Percentiles rank a stretch among this genome's conserved stretches.
phyloP scores from a whole-genome alignment of 2,797 vertebrate genomes.

The Pseudomugil gertrudae region DNA sequence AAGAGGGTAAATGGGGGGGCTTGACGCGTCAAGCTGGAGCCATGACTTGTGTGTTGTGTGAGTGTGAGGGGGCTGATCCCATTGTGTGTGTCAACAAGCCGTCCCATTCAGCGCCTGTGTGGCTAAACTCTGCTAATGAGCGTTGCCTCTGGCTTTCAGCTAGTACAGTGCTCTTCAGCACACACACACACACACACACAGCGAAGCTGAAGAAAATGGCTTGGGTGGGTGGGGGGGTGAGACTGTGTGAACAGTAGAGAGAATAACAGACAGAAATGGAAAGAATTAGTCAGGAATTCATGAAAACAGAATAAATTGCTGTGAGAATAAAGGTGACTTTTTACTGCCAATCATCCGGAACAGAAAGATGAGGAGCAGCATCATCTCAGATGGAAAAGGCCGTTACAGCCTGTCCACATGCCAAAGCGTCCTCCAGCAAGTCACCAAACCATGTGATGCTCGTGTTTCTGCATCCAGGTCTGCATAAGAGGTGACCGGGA shows the following conservation, averaged over 20 bases:
- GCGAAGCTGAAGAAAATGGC: too few species aligned
- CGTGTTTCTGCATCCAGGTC: background rate
- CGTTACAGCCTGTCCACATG: background rate
- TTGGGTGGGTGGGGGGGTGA: slow-evolving; percentile 16
- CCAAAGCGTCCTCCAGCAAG: background rate
- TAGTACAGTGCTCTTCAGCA: slow-evolving; percentile 52
- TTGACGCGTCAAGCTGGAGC: slow-evolving; percentile 79
- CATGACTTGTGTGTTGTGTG: slow-evolving; percentile 62
- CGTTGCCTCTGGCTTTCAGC: slow-evolving; percentile 73
- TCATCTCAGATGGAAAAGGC: background rate
- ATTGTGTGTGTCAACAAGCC: slow-evolving; percentile 83
- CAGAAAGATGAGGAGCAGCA: slow-evolving; percentile 15
- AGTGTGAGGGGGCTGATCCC: slow-evolving; percentile 72
- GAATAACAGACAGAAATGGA: slow-evolving; percentile 29
- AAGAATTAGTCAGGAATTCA: slow-evolving; percentile 58
- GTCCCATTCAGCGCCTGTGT: slow-evolving; percentile 79
- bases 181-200: slow-evolving; percentile 29
- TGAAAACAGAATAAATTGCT: slow-evolving; percentile 50
- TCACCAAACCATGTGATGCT: background rate
- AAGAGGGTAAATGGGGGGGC: slow-evolving; percentile 64
- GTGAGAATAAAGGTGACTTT: slow-evolving; percentile 38
- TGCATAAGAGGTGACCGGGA: background rate
- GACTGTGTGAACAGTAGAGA: slow-evolving; percentile 37
- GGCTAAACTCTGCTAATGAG: slow-evolving; percentile 85
- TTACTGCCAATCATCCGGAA: slow-evolving; percentile 22